Conservation (phyloP, 37 sponge, comb jelly and placozoan species). For the Halichondria panicea region DNA sequence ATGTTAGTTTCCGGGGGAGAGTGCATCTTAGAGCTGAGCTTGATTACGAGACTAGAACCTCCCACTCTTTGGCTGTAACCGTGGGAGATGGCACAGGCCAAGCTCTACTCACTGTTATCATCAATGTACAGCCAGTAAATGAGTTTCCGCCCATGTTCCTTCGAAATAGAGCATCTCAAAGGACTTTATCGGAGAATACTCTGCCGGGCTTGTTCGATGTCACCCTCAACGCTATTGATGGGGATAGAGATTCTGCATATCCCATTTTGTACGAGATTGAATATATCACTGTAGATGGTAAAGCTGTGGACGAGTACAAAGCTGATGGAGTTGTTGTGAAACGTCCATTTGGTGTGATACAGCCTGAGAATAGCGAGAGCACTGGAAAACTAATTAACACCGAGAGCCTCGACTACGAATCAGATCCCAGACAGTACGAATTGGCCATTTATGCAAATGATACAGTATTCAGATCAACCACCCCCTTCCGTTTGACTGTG, state of each 20-base stretch:
- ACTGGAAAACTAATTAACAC: constrained; percentile 19
- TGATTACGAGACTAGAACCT: constrained; percentile 21
- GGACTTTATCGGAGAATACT: constrained; percentile 9
- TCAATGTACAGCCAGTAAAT: constrained; percentile 46
- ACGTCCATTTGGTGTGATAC: constrained; percentile 17
- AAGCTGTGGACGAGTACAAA: background rate
- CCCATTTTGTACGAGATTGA: constrained; percentile 4
- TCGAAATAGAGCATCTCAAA: background rate
- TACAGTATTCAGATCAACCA: background rate
- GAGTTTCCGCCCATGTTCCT: constrained; percentile 32
- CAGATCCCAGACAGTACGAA: constrained; percentile 8
- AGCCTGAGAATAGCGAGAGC: background rate
- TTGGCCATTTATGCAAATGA: constrained; percentile 23
- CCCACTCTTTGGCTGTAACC: constrained; percentile 3
- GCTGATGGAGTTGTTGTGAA: background rate
- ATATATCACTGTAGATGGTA: constrained; percentile 7
- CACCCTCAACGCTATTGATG: constrained; percentile 23
- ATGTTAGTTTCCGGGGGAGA: constrained; percentile 6
- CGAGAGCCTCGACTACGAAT: constrained; percentile 31
- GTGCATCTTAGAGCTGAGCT: constrained; percentile 8
- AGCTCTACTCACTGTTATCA: background rate
- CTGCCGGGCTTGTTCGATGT: background rate
- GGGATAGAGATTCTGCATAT: constrained; percentile 16
- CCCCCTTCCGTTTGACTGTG: constrained; percentile 5
- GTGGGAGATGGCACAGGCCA: background rate